Evolutionary conservation across 2,888 invertebrate species (phyloP).

Genomic region (Drosophila paucipuncta): DNA sequence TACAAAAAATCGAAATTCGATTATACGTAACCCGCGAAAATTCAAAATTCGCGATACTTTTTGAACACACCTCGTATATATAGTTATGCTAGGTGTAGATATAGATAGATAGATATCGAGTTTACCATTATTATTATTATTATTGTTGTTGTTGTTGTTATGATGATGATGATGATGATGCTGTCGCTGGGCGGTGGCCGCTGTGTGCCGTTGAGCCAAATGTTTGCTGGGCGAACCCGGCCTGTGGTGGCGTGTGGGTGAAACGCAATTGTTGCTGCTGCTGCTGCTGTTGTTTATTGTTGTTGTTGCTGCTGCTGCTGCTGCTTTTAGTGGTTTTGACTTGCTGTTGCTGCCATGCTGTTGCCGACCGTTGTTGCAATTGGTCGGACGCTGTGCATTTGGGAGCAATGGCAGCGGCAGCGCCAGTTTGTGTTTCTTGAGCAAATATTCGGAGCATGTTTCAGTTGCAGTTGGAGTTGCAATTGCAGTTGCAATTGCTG

Average conservation of each 20-base stretch:
- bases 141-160: conserved; percentile 1
- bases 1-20: no score
- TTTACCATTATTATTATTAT: conserved; percentile 48
- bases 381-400: conserved; percentile 5
- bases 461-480: conserved; percentile 3
- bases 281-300: not conserved
- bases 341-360: conserved; percentile 29
- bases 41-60: no score
- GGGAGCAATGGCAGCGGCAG: conserved; percentile 42
- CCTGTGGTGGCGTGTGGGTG: conserved; percentile 51
- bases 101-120: not conserved
- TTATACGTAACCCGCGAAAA: no score
- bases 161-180: conserved; percentile 20
- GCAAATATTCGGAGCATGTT: conserved; percentile 49
- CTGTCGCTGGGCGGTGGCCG: conserved; percentile 68
- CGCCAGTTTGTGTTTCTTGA: conserved; percentile 68
- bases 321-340: conserved; percentile 21
- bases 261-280: conserved; percentile 29
- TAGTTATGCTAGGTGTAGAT: not conserved
- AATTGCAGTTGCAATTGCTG: not conserved
- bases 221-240: conserved; percentile 64
- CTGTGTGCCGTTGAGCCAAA: conserved; percentile 69
- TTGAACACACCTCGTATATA: no score
- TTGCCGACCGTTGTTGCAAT: conserved; percentile 5
- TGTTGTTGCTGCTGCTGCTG: conserved; percentile 11